phyloP scores from a whole-genome alignment of 2,888 invertebrate species.

The Noctua fimbriata region DNA sequence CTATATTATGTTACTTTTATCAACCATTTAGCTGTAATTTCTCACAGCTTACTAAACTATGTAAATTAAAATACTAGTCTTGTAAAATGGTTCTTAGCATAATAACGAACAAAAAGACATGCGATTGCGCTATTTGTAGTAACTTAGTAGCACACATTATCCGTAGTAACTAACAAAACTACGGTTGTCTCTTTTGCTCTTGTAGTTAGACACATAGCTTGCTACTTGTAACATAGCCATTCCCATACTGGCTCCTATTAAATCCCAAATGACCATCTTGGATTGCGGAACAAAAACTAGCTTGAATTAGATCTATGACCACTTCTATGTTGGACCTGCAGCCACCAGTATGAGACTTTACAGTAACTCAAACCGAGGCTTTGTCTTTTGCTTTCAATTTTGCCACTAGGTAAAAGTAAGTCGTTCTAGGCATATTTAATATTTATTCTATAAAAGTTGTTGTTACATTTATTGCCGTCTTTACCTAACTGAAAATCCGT shows the following conservation, averaged over 20 bases:
- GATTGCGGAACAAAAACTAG: conserved; percentile 28
- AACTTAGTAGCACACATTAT: conserved; percentile 15
- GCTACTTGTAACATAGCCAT: neutral
- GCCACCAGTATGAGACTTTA: neutral
- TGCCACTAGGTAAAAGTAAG: neutral
- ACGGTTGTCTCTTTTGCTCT: conserved; percentile 16
- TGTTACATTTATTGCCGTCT: neutral
- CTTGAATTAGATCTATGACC: conserved; percentile 18
- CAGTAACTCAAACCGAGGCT: neutral
- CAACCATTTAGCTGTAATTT: neutral
- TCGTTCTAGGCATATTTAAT: neutral
- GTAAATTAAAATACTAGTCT: neutral
- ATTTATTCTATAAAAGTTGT: neutral
- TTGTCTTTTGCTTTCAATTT: neutral
- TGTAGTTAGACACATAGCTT: neutral
- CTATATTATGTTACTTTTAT: neutral
- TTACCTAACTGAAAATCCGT: neutral
- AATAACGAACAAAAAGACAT: conserved; percentile 19
- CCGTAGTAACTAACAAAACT: neutral
- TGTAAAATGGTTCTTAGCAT: conserved; percentile 9
- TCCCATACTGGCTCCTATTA: neutral
- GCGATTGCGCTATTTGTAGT: conserved; percentile 41
- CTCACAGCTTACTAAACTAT: neutral
- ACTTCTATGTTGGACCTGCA: conserved; percentile 14
- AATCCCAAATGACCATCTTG: conserved; percentile 2